Evolutionary conservation across 2,797 vertebrate species (phyloP).

Genomic region (Halcyon badia): DNA sequence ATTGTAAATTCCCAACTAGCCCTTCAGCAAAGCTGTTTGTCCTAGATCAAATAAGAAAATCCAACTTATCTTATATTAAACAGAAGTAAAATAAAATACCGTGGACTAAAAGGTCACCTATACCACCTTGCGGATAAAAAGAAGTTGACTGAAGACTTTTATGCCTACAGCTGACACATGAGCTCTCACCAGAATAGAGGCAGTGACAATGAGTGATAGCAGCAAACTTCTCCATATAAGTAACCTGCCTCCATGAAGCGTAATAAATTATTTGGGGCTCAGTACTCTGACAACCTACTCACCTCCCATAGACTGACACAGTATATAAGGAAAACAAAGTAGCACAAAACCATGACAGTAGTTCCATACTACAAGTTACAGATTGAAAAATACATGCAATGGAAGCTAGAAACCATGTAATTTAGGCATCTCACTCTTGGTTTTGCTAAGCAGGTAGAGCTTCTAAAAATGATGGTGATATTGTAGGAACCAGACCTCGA

Average conservation of each 20-base stretch:
- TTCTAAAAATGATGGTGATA: neutral
- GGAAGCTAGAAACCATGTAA: neutral
- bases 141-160: neutral
- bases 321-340: neutral
- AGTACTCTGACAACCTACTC: neutral
- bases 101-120: neutral
- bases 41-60: neutral
- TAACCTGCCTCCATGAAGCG: accelerated
- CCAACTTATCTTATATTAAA: neutral
- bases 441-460: neutral
- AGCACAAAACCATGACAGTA: neutral
- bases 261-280: neutral
- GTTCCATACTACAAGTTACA: neutral
- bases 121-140: neutral
- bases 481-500: neutral
- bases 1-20: neutral
- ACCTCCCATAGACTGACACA: neutral
- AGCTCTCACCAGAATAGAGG: neutral
- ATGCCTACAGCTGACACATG: neutral
- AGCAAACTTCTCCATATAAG: neutral
- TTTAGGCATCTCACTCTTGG: neutral
- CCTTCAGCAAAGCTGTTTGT: neutral
- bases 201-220: neutral
- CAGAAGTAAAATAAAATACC: neutral
- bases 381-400: neutral